Evolutionary conservation across 2,888 invertebrate genomes (phyloP).

Genomic region (Trichacis sp.): DNA sequence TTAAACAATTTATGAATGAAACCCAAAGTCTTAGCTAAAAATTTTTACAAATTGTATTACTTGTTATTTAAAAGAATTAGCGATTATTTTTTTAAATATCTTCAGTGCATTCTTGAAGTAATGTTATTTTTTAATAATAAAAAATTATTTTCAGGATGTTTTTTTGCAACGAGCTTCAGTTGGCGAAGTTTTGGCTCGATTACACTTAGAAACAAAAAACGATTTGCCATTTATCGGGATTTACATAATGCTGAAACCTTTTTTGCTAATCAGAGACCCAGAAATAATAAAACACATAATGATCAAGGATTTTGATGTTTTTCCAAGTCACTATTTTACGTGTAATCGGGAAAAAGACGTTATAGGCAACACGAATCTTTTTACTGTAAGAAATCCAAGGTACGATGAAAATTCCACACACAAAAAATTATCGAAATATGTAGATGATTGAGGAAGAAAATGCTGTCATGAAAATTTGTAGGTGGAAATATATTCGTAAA

Average conservation of each 20-base stretch:
- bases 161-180: conserved; percentile 51
- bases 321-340: conserved; percentile 66
- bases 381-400: conserved; percentile 66
- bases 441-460: too few relatives aligned
- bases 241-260: conserved; percentile 69
- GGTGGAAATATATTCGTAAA: conserved; percentile 70
- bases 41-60: not conserved
- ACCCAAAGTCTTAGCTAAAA: too few relatives aligned
- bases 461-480: too few relatives aligned
- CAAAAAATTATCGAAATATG: not conserved
- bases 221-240: conserved; percentile 66
- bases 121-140: too few relatives aligned
- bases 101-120: too few relatives aligned
- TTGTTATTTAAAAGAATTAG: too few relatives aligned
- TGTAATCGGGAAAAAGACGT: conserved; percentile 58
- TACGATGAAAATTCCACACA: too few relatives aligned
- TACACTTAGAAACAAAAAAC: conserved; percentile 43
- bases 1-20: too few relatives aligned
- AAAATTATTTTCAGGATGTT: conserved; percentile 37
- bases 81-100: too few relatives aligned
- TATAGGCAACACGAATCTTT: conserved; percentile 59
- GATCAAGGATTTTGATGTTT: conserved; percentile 70
- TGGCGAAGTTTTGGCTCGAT: conserved; percentile 45
- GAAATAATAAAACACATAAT: conserved; percentile 69
- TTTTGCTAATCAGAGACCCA: conserved; percentile 67